Conservation (phyloP, 2,113 vertebrate genomes). For the Chloebia gouldiae region DNA sequence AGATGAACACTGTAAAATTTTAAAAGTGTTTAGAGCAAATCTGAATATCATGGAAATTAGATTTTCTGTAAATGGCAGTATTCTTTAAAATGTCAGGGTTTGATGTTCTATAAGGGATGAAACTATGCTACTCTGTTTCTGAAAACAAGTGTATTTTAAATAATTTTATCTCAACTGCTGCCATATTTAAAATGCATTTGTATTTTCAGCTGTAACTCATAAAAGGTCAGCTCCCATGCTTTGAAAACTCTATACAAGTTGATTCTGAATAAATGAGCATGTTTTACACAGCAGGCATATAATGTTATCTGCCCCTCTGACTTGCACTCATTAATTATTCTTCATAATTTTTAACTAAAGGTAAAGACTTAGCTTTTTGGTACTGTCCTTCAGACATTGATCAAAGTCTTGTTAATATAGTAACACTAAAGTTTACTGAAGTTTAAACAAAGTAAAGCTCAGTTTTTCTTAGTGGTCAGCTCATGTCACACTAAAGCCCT, state of each 20-base stretch:
- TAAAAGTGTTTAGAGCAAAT: not conserved
- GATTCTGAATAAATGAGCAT: not conserved
- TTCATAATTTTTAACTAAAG: not conserved
- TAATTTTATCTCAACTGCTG: not conserved
- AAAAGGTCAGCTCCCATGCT: not conserved
- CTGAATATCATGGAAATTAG: not conserved
- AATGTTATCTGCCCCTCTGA: not conserved
- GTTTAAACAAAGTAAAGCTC: slow-evolving; percentile 67
- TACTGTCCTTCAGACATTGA: slow-evolving; percentile 39
- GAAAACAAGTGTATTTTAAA: not conserved
- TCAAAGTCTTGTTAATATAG: slow-evolving; percentile 53
- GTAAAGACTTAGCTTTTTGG: not conserved
- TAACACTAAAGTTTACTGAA: slow-evolving; percentile 18
- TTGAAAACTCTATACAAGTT: not conserved
- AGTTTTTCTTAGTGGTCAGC: slow-evolving; percentile 49
- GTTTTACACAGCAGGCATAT: not conserved
- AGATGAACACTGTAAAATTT: not conserved
- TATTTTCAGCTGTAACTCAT: slow-evolving; percentile 10
- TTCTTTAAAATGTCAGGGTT: not conserved
- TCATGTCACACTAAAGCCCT: slow-evolving; percentile 52
- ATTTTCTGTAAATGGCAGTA: slow-evolving; percentile 14
- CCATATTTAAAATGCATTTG: not conserved
- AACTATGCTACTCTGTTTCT: not conserved
- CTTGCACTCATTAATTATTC: slow-evolving; percentile 2
- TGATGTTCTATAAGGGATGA: not conserved